Conservation (phyloP, 2,888 invertebrate genomes). For the Dioctria linearis region DNA sequence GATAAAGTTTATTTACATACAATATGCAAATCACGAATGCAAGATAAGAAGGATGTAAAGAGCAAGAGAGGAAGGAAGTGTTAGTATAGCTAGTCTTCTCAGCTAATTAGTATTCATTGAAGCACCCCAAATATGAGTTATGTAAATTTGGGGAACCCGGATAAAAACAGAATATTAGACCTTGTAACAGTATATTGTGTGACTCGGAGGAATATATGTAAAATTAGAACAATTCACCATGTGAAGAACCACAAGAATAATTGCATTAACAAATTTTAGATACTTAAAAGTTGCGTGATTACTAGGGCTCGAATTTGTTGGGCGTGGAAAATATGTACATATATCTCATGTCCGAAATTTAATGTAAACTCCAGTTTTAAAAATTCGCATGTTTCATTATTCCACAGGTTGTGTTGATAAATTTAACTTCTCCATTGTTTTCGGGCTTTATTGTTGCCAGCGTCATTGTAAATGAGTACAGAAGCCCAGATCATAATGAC, state of each 20-base stretch:
- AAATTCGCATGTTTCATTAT: no score
- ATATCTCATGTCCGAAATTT: no score
- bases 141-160: constrained; percentile 24
- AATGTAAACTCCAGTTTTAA: no score
- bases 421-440: no score
- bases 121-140: constrained; percentile 34
- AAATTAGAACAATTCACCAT: not conserved
- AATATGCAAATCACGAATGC: constrained; percentile 23
- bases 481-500: no score
- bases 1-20: not conserved
- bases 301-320: not conserved
- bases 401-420: no score
- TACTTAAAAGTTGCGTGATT: not conserved
- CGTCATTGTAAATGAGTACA: no score
- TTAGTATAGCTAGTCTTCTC: not conserved
- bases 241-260: constrained; percentile 21
- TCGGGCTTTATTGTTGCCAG: no score
- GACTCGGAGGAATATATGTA: not conserved
- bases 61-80: not conserved
- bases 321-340: not conserved
- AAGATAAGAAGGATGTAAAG: not conserved
- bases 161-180: constrained; percentile 17
- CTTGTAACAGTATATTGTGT: constrained; percentile 9
- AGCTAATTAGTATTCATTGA: constrained; percentile 39
- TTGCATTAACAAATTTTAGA: constrained; percentile 24